phyloP scores from a whole-genome alignment of 2,113 vertebrate species.

The Colistium nudipinnis region DNA sequence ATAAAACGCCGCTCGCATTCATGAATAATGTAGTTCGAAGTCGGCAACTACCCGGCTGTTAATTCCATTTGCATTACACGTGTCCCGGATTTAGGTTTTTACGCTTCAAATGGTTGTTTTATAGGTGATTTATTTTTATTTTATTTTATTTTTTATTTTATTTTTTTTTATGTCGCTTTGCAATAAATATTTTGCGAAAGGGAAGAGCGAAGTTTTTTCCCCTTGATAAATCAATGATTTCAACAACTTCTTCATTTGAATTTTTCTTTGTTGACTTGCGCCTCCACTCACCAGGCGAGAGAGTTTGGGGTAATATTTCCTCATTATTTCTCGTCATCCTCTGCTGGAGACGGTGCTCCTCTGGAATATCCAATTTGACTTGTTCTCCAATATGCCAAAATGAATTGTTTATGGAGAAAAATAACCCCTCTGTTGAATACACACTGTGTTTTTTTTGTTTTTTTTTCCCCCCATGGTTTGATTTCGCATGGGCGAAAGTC shows the following conservation, averaged over 20 bases:
- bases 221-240: slow-evolving; percentile 72
- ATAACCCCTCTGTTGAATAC: slow-evolving; percentile 68
- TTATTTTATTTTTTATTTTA: too few species aligned
- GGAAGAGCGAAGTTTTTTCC: slow-evolving; percentile 67
- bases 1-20: slow-evolving; percentile 54
- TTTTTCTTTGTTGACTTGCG: slow-evolving; percentile 70
- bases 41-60: slow-evolving; percentile 50
- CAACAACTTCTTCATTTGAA: slow-evolving; percentile 66
- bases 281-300: slow-evolving; percentile 62
- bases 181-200: slow-evolving; percentile 73
- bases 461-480: slow-evolving; percentile 29
- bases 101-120: slow-evolving; percentile 67
- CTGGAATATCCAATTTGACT: slow-evolving; percentile 80
- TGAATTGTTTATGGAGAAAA: slow-evolving; percentile 81
- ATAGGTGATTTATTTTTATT: slow-evolving; percentile 64
- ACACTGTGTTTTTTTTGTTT: slow-evolving; percentile 28
- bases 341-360: slow-evolving; percentile 69
- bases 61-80: slow-evolving; percentile 58
- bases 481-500: slow-evolving; percentile 60
- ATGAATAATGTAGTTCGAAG: slow-evolving; percentile 46
- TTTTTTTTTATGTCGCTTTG: slow-evolving; percentile 68
- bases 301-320: slow-evolving; percentile 81
- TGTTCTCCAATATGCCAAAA: slow-evolving; percentile 71
- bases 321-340: slow-evolving; percentile 82
- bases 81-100: slow-evolving; percentile 55